Evolutionary conservation across 2,888 invertebrate genomes (phyloP), one percentile per base, ranked within the genome.

Genomic region (Sicus ferrugineus): DNA sequence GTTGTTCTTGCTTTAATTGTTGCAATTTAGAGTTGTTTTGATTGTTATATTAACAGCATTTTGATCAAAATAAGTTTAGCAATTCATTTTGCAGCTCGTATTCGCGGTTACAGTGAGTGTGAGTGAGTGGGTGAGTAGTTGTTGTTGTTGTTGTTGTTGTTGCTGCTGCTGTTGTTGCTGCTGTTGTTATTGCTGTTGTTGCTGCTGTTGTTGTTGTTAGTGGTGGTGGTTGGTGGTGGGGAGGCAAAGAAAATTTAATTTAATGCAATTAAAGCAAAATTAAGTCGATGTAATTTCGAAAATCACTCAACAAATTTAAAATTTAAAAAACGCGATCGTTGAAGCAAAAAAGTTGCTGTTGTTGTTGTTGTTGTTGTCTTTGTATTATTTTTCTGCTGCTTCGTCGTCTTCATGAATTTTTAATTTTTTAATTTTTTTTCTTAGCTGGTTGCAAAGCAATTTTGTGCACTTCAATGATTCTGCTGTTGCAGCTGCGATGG

Each of bases 151-250:
- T 34, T 65, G 62, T 31, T 28, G 9, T 23, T 14, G 34, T 30
- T 50, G 67, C 26, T 48, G 59, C 50, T 30, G 46, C 23, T 38
- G 23, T 31, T 65, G 54, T 65, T 30, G 64, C 48, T 52, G 50
- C 14, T 66, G 26, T 56, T 28, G 54, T 28, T 14, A 28, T 21
- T 16, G 23, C 7, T 23, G 21, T 23, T 54, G 23, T 54, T 54
- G 23, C 5, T 28, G 54, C 28, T 28, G 23, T 28, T 54, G 54
- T 28, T 54, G 26, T 28, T 14, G 26, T 54, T 14, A 23, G 9
- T 54, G 23, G 1, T 54, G 54, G 9, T 54, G 54, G 1, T 42
- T 54, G 54, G 6, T 46, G 46, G 6, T 46, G 46, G 14, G 52
- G 9, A 6, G 21, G 52, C 26, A 2, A 26, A 26, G 21, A 52